Conservation (phyloP, 2,888 invertebrate genomes). For the Psylliodes chrysocephalus region DNA sequence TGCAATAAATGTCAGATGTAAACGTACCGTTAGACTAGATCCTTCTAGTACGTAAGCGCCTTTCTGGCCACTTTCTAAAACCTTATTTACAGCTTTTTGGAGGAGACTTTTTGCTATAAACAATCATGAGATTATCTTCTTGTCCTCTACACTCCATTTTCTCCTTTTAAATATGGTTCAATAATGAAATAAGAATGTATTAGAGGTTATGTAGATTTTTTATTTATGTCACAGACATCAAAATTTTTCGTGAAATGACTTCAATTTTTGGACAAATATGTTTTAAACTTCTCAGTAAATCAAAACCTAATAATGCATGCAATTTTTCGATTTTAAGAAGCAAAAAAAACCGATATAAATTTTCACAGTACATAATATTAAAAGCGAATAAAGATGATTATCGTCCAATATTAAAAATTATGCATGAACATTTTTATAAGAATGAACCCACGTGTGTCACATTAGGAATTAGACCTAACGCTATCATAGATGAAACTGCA, state of each 20-base stretch:
- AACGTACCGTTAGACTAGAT: too few species aligned
- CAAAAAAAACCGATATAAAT: slow-evolving; percentile 19
- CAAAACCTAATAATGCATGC: neutral
- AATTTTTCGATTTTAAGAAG: slow-evolving; percentile 21
- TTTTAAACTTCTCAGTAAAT: slow-evolving; percentile 41
- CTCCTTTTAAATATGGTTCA: too few species aligned
- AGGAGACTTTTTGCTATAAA: too few species aligned
- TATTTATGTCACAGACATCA: too few species aligned
- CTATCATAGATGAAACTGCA: slow-evolving; percentile 49
- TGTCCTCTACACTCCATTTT: too few species aligned
- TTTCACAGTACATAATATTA: slow-evolving; percentile 58
- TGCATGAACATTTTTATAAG: slow-evolving; percentile 67
- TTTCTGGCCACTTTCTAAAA: too few species aligned
- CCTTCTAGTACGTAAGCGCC: too few species aligned
- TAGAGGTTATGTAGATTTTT: too few species aligned
- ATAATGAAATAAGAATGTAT: too few species aligned
- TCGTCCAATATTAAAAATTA: slow-evolving; percentile 64
- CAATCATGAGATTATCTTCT: too few species aligned
- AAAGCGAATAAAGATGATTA: slow-evolving; percentile 63
- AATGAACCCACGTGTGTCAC: slow-evolving; percentile 66
- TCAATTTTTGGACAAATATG: slow-evolving; percentile 41
- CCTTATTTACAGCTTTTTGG: too few species aligned
- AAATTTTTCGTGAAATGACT: slow-evolving; percentile 50
- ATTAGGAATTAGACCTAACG: slow-evolving; percentile 63
- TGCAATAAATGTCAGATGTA: too few species aligned